Conservation (phyloP, 2,113 vertebrate genomes). For the Oryzias curvinotus region DNA sequence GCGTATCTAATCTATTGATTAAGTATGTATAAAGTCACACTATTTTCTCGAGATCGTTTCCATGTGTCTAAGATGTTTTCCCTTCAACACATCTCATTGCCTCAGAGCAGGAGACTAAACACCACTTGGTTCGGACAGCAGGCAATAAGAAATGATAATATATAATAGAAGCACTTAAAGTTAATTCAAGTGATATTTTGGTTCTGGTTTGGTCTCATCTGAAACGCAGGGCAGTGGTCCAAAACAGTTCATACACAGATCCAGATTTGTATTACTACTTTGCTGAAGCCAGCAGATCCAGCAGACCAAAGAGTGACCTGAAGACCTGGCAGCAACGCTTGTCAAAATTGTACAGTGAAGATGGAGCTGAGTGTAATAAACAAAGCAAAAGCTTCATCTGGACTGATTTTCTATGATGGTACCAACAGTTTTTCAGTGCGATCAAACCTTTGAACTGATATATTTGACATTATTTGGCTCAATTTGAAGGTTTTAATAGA, state of each 20-base stretch:
- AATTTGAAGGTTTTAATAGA: no score
- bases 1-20: background rate
- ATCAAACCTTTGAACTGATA: no score
- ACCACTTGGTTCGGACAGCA: conserved; percentile 30
- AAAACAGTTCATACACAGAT: conserved; percentile 32
- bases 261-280: conserved; percentile 58
- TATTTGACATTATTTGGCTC: no score
- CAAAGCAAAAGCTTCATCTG: no score
- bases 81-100: background rate
- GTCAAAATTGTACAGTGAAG: background rate
- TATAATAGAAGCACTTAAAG: conserved; percentile 22
- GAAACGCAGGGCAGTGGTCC: conserved; percentile 13
- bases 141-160: conserved; percentile 17
- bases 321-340: background rate
- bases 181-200: conserved; percentile 34
- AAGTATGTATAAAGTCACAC: background rate
- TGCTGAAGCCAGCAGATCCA: conserved; percentile 41
- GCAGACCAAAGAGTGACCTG: conserved; percentile 30
- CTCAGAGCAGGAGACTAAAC: conserved; percentile 16
- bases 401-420: no score
- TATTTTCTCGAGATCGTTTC: background rate
- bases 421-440: no score
- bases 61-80: background rate
- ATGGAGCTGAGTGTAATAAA: background rate
- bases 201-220: conserved; percentile 33